Conservation (phyloP, 2,888 invertebrate genomes). For the Lucinisca nassula region DNA sequence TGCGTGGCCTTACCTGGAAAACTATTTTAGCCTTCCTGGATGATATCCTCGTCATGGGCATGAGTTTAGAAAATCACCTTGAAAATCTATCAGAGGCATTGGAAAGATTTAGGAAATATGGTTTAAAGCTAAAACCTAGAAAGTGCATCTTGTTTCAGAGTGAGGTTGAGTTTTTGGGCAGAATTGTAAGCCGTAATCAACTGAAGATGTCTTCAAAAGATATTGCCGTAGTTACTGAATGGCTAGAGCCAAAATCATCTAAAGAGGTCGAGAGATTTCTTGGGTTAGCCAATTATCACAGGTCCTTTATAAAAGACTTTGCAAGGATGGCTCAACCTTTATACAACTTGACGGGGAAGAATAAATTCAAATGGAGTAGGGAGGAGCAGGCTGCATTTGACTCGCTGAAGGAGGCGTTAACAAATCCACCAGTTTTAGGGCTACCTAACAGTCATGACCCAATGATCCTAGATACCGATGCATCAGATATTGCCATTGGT, state of each 20-base stretch:
- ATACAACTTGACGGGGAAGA: constrained; percentile 54
- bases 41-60: constrained; percentile 50
- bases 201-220: neutral
- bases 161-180: constrained; percentile 60
- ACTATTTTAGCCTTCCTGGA: constrained; percentile 54
- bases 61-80: constrained; percentile 37
- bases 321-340: constrained; percentile 51
- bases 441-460: constrained; percentile 46
- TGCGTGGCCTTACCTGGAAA: constrained; percentile 51
- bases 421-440: constrained; percentile 39
- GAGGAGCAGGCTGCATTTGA: constrained; percentile 43
- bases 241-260: constrained; percentile 25
- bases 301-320: constrained; percentile 47
- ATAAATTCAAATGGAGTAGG: constrained; percentile 35
- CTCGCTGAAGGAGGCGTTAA: constrained; percentile 24
- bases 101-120: constrained; percentile 33
- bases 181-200: constrained; percentile 20
- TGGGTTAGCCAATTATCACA: constrained; percentile 50
- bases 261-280: constrained; percentile 46
- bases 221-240: neutral
- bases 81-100: constrained; percentile 35
- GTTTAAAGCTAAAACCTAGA: constrained; percentile 49
- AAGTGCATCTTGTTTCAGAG: constrained; percentile 62
- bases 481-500: constrained; percentile 65
- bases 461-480: constrained; percentile 70